Evolutionary conservation across 2,888 invertebrate species (phyloP).

Genomic region (Pycnomerus fuliginosus): DNA sequence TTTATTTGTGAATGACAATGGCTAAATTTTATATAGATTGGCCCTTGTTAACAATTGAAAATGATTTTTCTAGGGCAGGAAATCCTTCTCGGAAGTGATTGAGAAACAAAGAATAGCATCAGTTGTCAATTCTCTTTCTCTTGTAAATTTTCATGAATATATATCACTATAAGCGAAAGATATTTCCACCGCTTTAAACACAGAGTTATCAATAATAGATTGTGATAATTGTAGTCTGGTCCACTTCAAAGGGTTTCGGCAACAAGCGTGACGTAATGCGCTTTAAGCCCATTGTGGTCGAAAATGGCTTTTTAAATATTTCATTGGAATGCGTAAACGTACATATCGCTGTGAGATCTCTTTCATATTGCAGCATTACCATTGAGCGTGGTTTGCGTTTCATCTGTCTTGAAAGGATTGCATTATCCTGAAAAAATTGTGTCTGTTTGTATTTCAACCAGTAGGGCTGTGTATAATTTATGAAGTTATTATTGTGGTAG

Average conservation of each 20-base stretch:
- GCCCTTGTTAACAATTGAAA: no score
- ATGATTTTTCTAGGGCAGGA: no score
- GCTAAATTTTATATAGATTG: no score
- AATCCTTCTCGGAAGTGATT: no score
- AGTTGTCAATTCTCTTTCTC: no score
- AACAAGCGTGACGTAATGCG: slow-evolving; percentile 19
- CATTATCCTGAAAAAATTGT: slow-evolving; percentile 2
- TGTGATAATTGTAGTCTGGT: no score
- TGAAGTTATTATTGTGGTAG: no score
- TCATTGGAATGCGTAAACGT: slow-evolving; percentile 41
- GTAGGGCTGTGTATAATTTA: slow-evolving; percentile 2
- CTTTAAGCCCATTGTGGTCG: slow-evolving; percentile 12
- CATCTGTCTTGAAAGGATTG: slow-evolving; percentile 17
- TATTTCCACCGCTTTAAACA: not conserved
- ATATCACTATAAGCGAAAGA: not conserved
- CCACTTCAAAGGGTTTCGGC: slow-evolving; percentile 17
- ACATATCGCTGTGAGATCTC: slow-evolving; percentile 43
- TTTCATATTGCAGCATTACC: not conserved
- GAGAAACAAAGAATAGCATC: no score
- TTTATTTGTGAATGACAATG: no score
- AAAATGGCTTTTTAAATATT: slow-evolving; percentile 43
- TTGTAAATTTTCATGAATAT: not conserved
- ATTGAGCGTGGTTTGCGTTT: slow-evolving; percentile 20
- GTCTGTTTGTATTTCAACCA: not conserved
- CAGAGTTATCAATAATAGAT: slow-evolving; percentile 18